Base-by-base conservation (phyloP, 2,888 invertebrate species). In the Zhuqinia jingwanae region DNA sequence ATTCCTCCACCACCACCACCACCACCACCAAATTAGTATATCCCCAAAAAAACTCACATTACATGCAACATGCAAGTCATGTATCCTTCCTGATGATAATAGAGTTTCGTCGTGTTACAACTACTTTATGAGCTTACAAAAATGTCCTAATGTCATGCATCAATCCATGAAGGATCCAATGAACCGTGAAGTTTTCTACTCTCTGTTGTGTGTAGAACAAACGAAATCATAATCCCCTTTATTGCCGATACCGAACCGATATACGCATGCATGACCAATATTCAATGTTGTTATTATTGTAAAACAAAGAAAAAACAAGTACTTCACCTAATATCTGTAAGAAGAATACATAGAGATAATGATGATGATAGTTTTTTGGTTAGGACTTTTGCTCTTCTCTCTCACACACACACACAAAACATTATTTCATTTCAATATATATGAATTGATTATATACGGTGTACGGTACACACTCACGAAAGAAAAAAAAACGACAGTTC, bases 371-470 rank as follows among this genome's bases (percentile, higher is more conserved):
- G 47, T 47, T 22, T 70, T 2, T 10, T 58, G 47, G 50, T n/a
- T 53, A 25, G 25, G 17, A 27, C 17, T 73, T 50, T 53, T 27
- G 30, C 25, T 20, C 30, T 76, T 11, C 20, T 56, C n/a, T n/a
- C n/a, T n/a, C n/a, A n/a, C n/a, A n/a, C n/a, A n/a, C n/a, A n/a
- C n/a, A n/a, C 36, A 6, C 36, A 36, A 3, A 8, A 36, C 36
- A 65, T 76, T 30, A 76, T 76, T 76, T 53, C 45, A 50, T 65
- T 58, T 45, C 76, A 76, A 36, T 60, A 45, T 25, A 17, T 22
- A 60, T 60, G 47, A 58, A 78, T 78, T 68, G 45, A 78, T 85
- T 85, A 58, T 60, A 78, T 45, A 78, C 73, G 78, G 70, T 53
- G 42, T 68, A 30, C 60, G 17, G 17, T 22, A 42, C 1, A 56